These are phyloP conservation scores for Falcaria lacertinaria DNA, from an alignment of 2,888 invertebrate species.

Conservation along the genomic window DNA sequence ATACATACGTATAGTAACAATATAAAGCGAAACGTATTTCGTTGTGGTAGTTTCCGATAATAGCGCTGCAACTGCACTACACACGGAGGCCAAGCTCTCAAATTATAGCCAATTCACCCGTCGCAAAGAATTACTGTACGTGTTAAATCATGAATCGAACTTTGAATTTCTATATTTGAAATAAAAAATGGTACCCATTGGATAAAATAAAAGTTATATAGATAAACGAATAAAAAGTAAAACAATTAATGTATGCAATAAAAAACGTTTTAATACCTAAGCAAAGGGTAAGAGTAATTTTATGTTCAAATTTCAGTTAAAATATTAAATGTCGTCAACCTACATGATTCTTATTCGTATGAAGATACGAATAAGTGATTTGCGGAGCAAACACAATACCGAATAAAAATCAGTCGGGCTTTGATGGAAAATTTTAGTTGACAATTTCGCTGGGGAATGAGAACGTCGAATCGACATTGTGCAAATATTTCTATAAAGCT, in stretches of 20 bases:
- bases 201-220: too few species aligned
- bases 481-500: not conserved
- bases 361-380: slow-evolving; percentile 6
- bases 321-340: not conserved
- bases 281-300: too few species aligned
- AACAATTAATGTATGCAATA: too few species aligned
- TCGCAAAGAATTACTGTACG: not conserved
- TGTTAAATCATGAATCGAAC: not conserved
- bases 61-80: slow-evolving; percentile 7
- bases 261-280: too few species aligned
- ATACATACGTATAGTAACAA: not conserved
- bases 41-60: slow-evolving; percentile 15
- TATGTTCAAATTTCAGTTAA: too few species aligned
- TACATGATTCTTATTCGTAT: too few species aligned
- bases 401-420: slow-evolving; percentile 19
- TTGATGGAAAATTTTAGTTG: slow-evolving; percentile 9
- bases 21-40: slow-evolving; percentile 9
- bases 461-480: not conserved
- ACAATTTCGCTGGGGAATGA: not conserved
- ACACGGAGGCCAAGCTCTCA: slow-evolving; percentile 13
- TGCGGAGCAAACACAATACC: slow-evolving; percentile 15
- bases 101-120: not conserved
- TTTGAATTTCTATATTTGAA: too few species aligned
- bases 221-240: too few species aligned
- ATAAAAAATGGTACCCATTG: too few species aligned